Conservation (phyloP, 1,140 invertebrate genomes). For the Micrasema minimum region DNA sequence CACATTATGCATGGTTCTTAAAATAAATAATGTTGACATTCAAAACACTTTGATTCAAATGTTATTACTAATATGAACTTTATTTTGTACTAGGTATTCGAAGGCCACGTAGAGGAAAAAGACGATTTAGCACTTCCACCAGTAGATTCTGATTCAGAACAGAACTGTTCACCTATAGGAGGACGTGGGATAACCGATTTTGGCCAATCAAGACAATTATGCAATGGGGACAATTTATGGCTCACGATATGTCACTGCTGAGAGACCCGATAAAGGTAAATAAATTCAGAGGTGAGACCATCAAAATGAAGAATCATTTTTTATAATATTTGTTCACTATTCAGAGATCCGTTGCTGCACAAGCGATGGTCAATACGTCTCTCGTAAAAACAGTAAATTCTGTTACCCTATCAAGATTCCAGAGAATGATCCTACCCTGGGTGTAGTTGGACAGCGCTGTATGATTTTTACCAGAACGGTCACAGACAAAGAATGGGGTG, state of each 20-base stretch:
- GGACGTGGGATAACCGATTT: constrained; percentile 74
- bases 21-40: too few relatives aligned
- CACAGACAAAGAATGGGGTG: constrained; percentile 67
- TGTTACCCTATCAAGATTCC: constrained; percentile 48
- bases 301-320: too few relatives aligned
- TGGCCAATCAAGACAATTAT: constrained; percentile 82
- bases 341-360: constrained; percentile 41
- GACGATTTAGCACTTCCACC: too few relatives aligned
- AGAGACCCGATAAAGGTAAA: too few relatives aligned
- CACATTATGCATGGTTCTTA: too few relatives aligned
- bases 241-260: constrained; percentile 87
- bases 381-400: constrained; percentile 15
- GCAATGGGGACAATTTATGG: constrained; percentile 89
- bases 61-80: too few relatives aligned
- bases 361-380: constrained; percentile 12
- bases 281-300: too few relatives aligned
- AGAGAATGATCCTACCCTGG: constrained; percentile 24
- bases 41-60: too few relatives aligned
- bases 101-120: too few relatives aligned
- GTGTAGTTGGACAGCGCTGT: constrained; percentile 45
- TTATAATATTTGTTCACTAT: too few relatives aligned
- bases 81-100: too few relatives aligned
- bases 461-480: constrained; percentile 58
- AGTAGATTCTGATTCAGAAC: too few relatives aligned
- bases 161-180: constrained; percentile 73